Evolutionary conservation across 2,797 vertebrate genomes (phyloP).

Genomic region (Cuculus canorus): DNA sequence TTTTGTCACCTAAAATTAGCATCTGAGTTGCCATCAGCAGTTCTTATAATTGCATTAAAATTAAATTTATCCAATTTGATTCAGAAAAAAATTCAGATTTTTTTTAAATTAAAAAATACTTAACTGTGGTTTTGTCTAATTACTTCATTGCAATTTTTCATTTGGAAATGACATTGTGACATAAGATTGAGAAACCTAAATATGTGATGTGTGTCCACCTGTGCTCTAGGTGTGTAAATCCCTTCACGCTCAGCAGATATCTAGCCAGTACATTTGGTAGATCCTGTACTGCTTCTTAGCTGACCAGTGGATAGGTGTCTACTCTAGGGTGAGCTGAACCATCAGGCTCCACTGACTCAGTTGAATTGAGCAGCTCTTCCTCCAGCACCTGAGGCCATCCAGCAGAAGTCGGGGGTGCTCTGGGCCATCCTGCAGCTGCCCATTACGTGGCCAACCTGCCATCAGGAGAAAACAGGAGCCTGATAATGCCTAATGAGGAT

Average conservation of each 20-base stretch:
- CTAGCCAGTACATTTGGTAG: not conserved
- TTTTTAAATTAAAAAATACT: not conserved
- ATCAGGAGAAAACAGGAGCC: not conserved
- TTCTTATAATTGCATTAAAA: not conserved
- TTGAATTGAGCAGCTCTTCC: not conserved
- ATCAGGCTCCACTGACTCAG: not conserved
- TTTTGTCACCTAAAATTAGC: not conserved
- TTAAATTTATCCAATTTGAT: not conserved
- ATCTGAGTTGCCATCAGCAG: not conserved
- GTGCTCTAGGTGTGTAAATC: not conserved
- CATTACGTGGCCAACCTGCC: rapidly evolving
- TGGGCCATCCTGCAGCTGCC: rapidly evolving
- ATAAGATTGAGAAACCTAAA: not conserved
- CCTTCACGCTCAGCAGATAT: not conserved
- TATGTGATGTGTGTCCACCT: not conserved
- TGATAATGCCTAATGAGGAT: not conserved
- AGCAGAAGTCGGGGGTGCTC: not conserved
- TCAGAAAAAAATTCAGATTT: not conserved
- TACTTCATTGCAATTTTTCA: not conserved
- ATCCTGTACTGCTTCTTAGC: not conserved
- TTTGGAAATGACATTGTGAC: not conserved
- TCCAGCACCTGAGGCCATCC: not conserved
- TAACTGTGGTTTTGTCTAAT: not conserved
- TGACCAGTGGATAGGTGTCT: not conserved
- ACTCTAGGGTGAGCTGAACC: not conserved